Base-by-base conservation (phyloP, 2,888 invertebrate species). In the Scaptomyza reducta region DNA sequence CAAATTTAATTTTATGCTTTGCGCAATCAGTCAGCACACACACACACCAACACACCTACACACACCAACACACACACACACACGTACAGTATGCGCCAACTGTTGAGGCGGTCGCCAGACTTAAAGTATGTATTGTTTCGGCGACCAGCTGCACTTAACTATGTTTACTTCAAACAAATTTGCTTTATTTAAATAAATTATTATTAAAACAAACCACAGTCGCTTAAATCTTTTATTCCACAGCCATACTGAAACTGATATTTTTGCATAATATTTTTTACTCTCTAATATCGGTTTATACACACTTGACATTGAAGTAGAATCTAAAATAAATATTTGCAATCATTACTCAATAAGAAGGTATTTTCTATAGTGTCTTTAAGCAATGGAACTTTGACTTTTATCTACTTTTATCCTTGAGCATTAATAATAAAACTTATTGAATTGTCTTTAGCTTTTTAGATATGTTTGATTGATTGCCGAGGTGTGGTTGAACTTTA, bases 1-100 rank as follows among this genome's bases (percentile, higher is more conserved):
- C 89, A 89, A 89, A 89, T 88, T 84, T 84, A 87, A 87, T 87
- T 84, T 84, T 76, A 84, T 85, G 75, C 79, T 74, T 81, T 66
- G 58, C 50, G 78, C 78, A 82, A 86, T 86, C 86, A 82, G 86
- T 86, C 86, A 82, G 76, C 79, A 84, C 81, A 53, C 58, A 44
- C 42, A 47, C 45, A 45, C 51, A 47, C 42, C 6, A 33, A 47
- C 31, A 18, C 49, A 18, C 51, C 51, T 18, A 42, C 46, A 10
- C 31, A 25, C 45, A 27, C 49, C 16, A 42, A 44, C 18, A 38
- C 53, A 56, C 14, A 42, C 29, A 22, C 29, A 22, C 50, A 33
- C 22, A 18, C 46, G 27, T 14, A 47, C 46, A 67, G 22, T 38
- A 42, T 29, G 51, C 65, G 58, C 68, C 57, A 73, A 73, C 74